Evolutionary conservation across 2,888 invertebrate species (phyloP).

Genomic region (Lasioglossum villosulum): DNA sequence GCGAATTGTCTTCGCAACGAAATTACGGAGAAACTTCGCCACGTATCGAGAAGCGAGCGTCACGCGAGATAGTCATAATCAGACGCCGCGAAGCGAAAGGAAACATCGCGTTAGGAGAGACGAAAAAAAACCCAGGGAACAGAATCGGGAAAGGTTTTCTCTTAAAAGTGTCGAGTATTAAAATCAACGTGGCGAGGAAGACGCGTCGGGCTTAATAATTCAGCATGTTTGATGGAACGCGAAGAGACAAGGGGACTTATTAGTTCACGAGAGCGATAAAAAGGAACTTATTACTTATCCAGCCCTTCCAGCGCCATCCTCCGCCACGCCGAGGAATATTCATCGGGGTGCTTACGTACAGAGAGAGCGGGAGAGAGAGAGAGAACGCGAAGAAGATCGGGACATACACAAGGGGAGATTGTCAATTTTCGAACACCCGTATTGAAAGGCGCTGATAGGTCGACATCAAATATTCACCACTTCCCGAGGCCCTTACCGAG

Average conservation of each 20-base stretch:
- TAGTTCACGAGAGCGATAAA: slow-evolving; percentile 81
- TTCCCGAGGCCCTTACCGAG: slow-evolving; percentile 71
- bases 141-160: slow-evolving; percentile 17
- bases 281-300: slow-evolving; percentile 82
- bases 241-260: slow-evolving; percentile 77
- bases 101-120: not conserved
- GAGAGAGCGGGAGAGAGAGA: slow-evolving; percentile 15
- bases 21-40: not conserved
- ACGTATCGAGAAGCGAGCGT: not conserved
- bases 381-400: slow-evolving; percentile 23
- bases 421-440: slow-evolving; percentile 75
- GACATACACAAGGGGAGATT: slow-evolving; percentile 52
- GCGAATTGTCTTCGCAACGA: not conserved
- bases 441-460: slow-evolving; percentile 80
- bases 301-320: slow-evolving; percentile 60
- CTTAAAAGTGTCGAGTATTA: slow-evolving; percentile 36
- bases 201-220: slow-evolving; percentile 79
- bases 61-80: not conserved
- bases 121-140: not conserved
- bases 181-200: slow-evolving; percentile 38
- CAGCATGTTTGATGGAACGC: slow-evolving; percentile 78
- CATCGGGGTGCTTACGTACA: slow-evolving; percentile 52
- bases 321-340: slow-evolving; percentile 59
- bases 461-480: slow-evolving; percentile 78
- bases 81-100: not conserved